Evolutionary conservation across 2,113 vertebrate genomes (phyloP).

Genomic region (Numenius arquata): DNA sequence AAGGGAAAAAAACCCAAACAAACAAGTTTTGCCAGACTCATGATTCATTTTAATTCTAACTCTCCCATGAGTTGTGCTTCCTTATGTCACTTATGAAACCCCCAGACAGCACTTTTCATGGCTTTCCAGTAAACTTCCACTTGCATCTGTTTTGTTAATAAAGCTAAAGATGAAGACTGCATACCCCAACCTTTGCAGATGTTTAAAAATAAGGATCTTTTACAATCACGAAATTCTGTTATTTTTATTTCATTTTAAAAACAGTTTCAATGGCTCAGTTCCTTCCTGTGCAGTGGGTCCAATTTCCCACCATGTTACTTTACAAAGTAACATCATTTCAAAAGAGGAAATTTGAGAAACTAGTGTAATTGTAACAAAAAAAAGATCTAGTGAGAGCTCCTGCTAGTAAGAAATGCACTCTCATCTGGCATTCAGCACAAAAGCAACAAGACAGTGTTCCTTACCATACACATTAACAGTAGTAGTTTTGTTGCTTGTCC

Average conservation of each 20-base stretch:
- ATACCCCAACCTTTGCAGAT: neutral
- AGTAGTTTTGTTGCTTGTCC: conserved; percentile 85
- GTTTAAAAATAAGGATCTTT: neutral
- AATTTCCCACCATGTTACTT: fast-evolving
- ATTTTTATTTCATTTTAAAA: neutral
- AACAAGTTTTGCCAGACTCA: neutral
- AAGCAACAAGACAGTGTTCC: neutral
- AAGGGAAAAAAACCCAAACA: neutral
- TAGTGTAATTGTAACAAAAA: neutral
- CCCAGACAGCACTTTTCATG: conserved; percentile 2
- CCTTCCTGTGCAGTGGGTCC: neutral
- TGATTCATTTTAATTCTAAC: conserved; percentile 35
- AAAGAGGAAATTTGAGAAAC: neutral
- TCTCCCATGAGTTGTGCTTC: neutral
- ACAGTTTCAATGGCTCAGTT: neutral
- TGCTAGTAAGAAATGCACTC: neutral
- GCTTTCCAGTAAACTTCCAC: neutral
- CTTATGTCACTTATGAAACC: conserved; percentile 5
- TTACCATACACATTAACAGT: conserved; percentile 85
- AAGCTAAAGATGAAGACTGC: neutral
- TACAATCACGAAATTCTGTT: neutral
- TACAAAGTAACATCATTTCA: fast-evolving
- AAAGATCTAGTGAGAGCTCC: neutral
- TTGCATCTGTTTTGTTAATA: neutral
- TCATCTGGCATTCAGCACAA: neutral